Conservation (phyloP, 2,888 invertebrate genomes). For the Seira musarum region DNA sequence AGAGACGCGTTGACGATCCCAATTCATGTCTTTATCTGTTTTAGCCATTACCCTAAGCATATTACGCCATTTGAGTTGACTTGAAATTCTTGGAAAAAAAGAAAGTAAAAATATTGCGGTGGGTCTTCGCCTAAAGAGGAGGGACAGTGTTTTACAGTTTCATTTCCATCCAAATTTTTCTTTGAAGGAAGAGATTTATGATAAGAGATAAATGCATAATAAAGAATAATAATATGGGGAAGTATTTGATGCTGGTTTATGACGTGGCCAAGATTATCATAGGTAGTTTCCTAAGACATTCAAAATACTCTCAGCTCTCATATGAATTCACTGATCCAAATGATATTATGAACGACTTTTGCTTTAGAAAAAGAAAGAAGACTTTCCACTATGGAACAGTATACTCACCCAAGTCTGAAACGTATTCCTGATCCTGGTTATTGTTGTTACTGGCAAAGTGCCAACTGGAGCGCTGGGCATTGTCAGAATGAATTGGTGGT, state of each 20-base stretch:
- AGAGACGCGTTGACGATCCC: neutral
- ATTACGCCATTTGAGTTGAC: neutral
- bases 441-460: neutral
- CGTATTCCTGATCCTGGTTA: slow-evolving; percentile 1
- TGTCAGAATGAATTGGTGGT: neutral
- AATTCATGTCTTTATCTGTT: slow-evolving; percentile 22
- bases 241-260: neutral
- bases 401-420: slow-evolving; percentile 49
- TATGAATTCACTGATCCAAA: neutral
- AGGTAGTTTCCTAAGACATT: neutral
- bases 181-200: neutral
- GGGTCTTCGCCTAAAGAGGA: too few species aligned
- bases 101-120: too few species aligned
- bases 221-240: neutral
- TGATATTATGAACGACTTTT: neutral
- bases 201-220: neutral
- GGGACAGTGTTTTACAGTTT: neutral
- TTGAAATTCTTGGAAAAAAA: neutral
- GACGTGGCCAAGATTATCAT: neutral
- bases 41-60: neutral
- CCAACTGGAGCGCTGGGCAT: neutral
- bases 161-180: neutral
- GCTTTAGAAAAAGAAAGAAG: neutral
- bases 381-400: neutral
- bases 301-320: neutral